Percentiles rank a stretch among this genome's conserved stretches.
Conservation (phyloP, 2,797 vertebrate genomes). For the Cuculus canorus region DNA sequence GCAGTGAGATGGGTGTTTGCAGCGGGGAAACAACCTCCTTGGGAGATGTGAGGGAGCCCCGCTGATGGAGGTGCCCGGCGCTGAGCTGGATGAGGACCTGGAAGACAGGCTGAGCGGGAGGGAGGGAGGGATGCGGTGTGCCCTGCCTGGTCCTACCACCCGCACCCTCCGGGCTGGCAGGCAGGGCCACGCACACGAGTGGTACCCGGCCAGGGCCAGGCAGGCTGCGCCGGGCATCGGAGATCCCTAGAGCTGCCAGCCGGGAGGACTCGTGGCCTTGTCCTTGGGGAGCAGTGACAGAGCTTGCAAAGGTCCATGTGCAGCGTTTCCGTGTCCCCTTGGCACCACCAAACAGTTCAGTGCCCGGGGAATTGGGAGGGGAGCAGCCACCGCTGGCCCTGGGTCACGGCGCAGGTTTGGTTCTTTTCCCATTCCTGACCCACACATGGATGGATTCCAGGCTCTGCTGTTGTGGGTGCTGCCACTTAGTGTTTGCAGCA, state of each 20-base stretch:
- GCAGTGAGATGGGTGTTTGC: background rate
- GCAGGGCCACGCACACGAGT: too few species aligned
- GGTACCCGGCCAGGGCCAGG: accelerated
- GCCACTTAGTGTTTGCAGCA: background rate
- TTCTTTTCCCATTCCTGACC: background rate
- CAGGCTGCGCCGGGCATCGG: background rate
- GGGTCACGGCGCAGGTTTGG: background rate
- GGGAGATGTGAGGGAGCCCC: background rate
- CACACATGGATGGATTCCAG: accelerated
- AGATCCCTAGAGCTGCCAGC: too few species aligned
- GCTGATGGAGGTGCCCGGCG: background rate
- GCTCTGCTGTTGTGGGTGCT: background rate
- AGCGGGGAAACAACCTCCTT: background rate
- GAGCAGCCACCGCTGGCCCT: background rate
- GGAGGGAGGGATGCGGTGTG: background rate
- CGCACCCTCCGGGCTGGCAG: background rate
- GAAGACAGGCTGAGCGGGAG: background rate
- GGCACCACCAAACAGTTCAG: background rate
- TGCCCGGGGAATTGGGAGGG: background rate
- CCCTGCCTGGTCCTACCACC: background rate
- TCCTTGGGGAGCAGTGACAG: background rate
- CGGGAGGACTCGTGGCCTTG: accelerated
- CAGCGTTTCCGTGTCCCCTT: background rate
- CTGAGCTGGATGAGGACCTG: background rate
- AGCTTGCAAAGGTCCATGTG: background rate